Evolutionary conservation across 2,113 vertebrate genomes (phyloP).

Genomic region (Coracopsis vasa): DNA sequence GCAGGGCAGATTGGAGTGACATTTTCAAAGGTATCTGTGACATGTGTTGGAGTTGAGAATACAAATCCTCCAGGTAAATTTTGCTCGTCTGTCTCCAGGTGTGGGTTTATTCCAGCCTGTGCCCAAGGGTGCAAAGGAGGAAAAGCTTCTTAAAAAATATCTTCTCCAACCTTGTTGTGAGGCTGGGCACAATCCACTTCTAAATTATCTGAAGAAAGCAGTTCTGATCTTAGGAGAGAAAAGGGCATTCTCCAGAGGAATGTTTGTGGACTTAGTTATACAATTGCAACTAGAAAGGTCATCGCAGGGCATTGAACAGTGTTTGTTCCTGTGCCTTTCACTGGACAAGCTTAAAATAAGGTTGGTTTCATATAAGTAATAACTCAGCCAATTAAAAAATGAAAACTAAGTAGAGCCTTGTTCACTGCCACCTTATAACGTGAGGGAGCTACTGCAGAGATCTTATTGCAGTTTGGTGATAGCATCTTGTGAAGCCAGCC

Average conservation of each 20-base stretch:
- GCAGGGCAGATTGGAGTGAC: too few relatives aligned
- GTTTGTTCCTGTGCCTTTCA: conserved; percentile 18
- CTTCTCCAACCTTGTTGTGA: background rate
- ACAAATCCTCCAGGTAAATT: background rate
- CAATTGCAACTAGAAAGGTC: conserved; percentile 32
- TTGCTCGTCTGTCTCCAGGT: background rate
- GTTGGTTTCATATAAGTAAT: conserved; percentile 17
- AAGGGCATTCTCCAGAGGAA: conserved; percentile 20
- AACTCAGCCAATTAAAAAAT: conserved; percentile 15
- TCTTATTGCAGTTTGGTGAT: conserved; percentile 2
- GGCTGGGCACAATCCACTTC: background rate
- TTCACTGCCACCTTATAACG: background rate
- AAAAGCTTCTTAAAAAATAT: background rate
- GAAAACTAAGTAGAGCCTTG: background rate
- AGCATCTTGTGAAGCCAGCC: conserved; percentile 17
- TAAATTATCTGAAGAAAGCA: background rate
- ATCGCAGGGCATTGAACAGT: background rate
- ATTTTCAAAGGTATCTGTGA: background rate
- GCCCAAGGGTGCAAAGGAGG: background rate
- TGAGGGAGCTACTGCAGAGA: background rate
- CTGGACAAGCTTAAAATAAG: background rate
- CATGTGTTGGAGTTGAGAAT: background rate
- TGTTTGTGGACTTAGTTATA: background rate
- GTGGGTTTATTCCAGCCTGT: background rate
- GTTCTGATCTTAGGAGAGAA: background rate